Evolutionary conservation across 2,888 invertebrate genomes (phyloP).

Genomic region (Synergus laeviventris): DNA sequence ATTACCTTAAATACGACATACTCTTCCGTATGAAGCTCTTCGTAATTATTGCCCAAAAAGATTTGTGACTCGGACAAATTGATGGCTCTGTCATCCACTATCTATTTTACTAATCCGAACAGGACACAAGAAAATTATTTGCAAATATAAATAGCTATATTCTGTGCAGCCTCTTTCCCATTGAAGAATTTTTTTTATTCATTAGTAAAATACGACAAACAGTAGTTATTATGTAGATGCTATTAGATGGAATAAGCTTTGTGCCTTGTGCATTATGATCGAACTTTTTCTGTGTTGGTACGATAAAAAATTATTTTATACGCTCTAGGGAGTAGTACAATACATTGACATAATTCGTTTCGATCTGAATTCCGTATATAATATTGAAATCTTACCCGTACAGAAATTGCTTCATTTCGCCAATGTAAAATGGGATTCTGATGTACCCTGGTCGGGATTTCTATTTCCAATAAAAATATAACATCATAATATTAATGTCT

Average conservation of each 20-base stretch:
- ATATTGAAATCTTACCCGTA: no score
- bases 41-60: neutral
- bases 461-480: no score
- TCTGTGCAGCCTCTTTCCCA: no score
- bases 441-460: no score
- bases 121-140: no score
- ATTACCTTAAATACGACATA: slow-evolving; percentile 58
- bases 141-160: no score
- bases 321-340: slow-evolving; percentile 27
- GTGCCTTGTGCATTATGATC: neutral
- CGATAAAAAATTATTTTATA: neutral
- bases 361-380: slow-evolving; percentile 41
- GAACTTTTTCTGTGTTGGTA: neutral
- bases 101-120: neutral
- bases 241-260: neutral
- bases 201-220: neutral
- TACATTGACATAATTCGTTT: slow-evolving; percentile 45
- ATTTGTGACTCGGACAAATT: neutral
- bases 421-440: no score
- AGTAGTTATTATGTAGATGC: no score
- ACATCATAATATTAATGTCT: no score
- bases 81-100: neutral
- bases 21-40: slow-evolving; percentile 46
- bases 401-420: no score
- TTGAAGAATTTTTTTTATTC: no score